A percentile compares a stretch with the other conserved stretches of the same genome.
Conservation (phyloP, 2,113 vertebrate genomes). For the Haemorhous mexicanus region DNA sequence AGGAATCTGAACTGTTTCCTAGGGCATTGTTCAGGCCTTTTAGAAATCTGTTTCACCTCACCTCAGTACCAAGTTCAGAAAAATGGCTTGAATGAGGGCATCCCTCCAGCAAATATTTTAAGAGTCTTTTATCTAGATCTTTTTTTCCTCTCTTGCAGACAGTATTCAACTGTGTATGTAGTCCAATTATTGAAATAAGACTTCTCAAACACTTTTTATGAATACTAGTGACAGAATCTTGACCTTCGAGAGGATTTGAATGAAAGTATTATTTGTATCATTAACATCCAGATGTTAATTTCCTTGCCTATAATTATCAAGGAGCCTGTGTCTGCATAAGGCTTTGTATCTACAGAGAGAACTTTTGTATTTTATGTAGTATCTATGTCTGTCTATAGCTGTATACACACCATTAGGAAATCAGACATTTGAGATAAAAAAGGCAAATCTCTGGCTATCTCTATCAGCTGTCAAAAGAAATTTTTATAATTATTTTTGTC, state of each 20-base stretch:
- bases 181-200: background rate
- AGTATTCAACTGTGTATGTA: background rate
- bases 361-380: background rate
- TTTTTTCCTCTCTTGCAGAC: background rate
- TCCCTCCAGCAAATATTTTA: background rate
- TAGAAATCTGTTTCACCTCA: background rate
- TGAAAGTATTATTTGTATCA: background rate
- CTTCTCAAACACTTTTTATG: background rate
- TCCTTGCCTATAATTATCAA: background rate
- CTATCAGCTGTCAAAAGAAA: background rate
- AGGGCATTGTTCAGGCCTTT: background rate
- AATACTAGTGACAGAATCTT: background rate
- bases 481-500: background rate
- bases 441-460: background rate
- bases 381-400: background rate
- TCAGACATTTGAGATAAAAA: background rate
- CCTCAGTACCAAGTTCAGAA: background rate
- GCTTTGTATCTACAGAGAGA: background rate
- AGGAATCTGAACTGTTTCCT: background rate
- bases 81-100: background rate
- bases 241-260: background rate
- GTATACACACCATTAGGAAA: background rate
- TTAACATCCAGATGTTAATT: background rate
- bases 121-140: background rate
- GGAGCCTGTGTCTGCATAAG: background rate